These are phyloP conservation scores for Brotula barbata DNA, from an alignment of 2,797 vertebrate species.

Conservation along the genomic window DNA sequence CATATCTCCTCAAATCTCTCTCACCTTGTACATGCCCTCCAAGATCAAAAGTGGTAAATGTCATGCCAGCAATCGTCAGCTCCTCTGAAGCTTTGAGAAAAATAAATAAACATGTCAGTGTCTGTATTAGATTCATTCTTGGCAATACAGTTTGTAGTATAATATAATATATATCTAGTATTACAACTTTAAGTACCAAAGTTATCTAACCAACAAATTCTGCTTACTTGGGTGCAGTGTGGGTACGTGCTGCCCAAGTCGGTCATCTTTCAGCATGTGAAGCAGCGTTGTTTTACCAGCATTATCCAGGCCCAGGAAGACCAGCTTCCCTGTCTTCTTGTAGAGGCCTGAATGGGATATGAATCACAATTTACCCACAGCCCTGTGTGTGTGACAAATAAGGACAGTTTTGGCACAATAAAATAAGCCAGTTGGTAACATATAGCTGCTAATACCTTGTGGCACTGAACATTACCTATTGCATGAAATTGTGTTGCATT, in stretches of 20 bases:
- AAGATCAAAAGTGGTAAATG: slow-evolving; percentile 96
- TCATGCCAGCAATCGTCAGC: slow-evolving; percentile 96
- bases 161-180: too few relatives aligned
- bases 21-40: slow-evolving; percentile 95
- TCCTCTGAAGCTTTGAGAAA: slow-evolving; percentile 89
- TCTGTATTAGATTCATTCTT: too few relatives aligned
- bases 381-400: background rate
- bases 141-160: too few relatives aligned
- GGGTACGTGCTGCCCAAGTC: slow-evolving; percentile 93
- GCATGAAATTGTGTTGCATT: too few relatives aligned
- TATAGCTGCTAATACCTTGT: too few relatives aligned
- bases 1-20: slow-evolving; percentile 25
- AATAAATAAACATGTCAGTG: too few relatives aligned
- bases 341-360: slow-evolving; percentile 84
- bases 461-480: too few relatives aligned
- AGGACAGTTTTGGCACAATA: too few relatives aligned
- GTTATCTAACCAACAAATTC: too few relatives aligned
- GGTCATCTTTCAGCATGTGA: slow-evolving; percentile 97
- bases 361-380: background rate
- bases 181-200: too few relatives aligned
- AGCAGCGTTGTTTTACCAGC: slow-evolving; percentile 96
- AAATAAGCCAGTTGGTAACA: too few relatives aligned
- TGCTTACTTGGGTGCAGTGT: slow-evolving; percentile 91
- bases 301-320: slow-evolving; percentile 97
- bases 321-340: slow-evolving; percentile 95